A percentile compares a stretch with the other conserved stretches of the same genome.
These are phyloP conservation scores for Apus apus DNA, from an alignment of 2,113 vertebrate species.

Conservation along the genomic window DNA sequence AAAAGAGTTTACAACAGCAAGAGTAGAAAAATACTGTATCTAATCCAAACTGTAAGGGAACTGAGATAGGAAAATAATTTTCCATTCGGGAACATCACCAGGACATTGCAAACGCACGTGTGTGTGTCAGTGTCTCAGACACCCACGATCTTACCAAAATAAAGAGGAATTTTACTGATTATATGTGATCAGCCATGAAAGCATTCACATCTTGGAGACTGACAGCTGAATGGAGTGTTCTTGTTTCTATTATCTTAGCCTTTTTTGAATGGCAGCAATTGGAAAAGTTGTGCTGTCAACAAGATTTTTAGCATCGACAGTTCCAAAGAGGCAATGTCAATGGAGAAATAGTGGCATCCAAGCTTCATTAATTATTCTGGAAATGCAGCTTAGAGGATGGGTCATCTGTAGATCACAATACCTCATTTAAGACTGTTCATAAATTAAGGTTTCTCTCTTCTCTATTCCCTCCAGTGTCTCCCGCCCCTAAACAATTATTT, in stretches of 20 bases:
- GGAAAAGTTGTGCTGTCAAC: neutral
- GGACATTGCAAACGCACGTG: neutral
- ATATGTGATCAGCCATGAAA: neutral
- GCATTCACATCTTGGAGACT: neutral
- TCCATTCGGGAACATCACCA: neutral
- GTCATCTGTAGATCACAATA: neutral
- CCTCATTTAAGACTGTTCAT: neutral
- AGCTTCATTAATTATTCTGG: neutral
- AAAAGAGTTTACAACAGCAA: neutral
- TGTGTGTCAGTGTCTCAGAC: neutral
- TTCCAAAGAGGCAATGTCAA: neutral
- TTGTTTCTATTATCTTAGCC: neutral
- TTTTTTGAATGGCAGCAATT: neutral
- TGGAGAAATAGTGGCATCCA: neutral
- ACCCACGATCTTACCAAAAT: neutral
- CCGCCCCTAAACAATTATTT: neutral
- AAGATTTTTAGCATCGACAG: neutral
- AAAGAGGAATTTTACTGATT: neutral
- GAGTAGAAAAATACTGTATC: neutral
- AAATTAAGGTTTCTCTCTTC: neutral
- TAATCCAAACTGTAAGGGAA: constrained; percentile 12
- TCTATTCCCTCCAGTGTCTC: neutral
- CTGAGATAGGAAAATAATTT: neutral
- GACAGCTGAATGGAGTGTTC: neutral
- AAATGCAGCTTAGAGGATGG: neutral